These are phyloP conservation scores for Heliconius ismenius DNA, from an alignment of 2,888 invertebrate genomes.

Conservation along the genomic window DNA sequence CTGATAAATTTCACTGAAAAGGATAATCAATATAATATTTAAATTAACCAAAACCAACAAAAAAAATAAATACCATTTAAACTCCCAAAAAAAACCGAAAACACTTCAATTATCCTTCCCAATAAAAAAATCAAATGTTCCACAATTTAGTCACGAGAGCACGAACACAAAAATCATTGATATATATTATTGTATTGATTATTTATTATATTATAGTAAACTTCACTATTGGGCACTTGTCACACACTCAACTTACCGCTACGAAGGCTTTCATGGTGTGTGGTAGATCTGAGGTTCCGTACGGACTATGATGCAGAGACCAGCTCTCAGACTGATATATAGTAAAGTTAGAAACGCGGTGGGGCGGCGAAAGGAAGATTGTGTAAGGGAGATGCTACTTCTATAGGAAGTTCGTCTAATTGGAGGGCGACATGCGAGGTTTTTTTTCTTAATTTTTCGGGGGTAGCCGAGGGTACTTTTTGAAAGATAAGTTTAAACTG, in stretches of 20 bases:
- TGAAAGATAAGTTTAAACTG: not conserved
- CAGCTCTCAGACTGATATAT: slow-evolving; percentile 70
- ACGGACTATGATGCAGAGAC: slow-evolving; percentile 70
- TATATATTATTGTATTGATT: slow-evolving; percentile 46
- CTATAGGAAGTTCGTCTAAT: slow-evolving; percentile 73
- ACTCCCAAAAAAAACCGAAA: not conserved
- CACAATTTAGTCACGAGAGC: not conserved
- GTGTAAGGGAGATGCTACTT: slow-evolving; percentile 77
- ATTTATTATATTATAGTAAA: slow-evolving; percentile 50
- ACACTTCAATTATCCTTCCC: slow-evolving; percentile 22
- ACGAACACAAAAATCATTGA: not conserved
- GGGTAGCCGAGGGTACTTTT: slow-evolving; percentile 45
- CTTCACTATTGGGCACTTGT: slow-evolving; percentile 34
- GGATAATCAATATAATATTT: slow-evolving; percentile 11
- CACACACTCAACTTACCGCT: slow-evolving; percentile 77
- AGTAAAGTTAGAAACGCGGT: slow-evolving; percentile 59
- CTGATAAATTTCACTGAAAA: slow-evolving; percentile 18
- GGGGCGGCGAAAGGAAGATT: slow-evolving; percentile 80
- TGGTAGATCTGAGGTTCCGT: slow-evolving; percentile 74
- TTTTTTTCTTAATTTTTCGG: slow-evolving; percentile 47
- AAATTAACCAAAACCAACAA: not conserved
- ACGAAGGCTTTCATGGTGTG: slow-evolving; percentile 80
- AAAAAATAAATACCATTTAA: not conserved
- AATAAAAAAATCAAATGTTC: not conserved
- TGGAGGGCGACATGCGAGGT: slow-evolving; percentile 67